Evolutionary conservation across 1,140 invertebrate species (phyloP).

Genomic region (Spodoptera frugiperda): DNA sequence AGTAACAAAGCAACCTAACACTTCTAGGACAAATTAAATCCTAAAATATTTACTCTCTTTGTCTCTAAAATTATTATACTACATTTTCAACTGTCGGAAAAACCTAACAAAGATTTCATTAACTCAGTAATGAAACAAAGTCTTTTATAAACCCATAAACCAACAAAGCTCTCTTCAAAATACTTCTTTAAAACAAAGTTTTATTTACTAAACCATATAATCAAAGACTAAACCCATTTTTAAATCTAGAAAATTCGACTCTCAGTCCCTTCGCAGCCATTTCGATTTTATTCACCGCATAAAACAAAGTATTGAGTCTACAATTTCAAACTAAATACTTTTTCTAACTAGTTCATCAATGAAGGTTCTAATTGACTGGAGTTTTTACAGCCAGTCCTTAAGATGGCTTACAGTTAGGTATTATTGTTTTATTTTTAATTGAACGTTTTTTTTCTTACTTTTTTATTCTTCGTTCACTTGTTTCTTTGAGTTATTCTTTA

Average conservation of each 20-base stretch:
- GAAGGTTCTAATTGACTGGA: conserved; percentile 3
- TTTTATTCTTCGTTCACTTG: not conserved
- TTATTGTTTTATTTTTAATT: conserved; percentile 28
- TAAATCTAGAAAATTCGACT: not conserved
- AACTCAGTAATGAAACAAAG: too few relatives aligned
- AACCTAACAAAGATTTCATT: too few relatives aligned
- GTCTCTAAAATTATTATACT: too few relatives aligned
- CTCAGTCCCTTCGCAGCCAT: not conserved
- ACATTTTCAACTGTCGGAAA: too few relatives aligned
- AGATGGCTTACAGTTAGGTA: conserved; percentile 4
- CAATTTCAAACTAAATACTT: not conserved
- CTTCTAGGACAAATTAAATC: too few relatives aligned
- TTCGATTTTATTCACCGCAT: not conserved
- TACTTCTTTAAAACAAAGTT: too few relatives aligned
- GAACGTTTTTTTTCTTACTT: conserved; percentile 1
- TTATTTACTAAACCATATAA: too few relatives aligned
- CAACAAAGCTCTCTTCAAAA: too few relatives aligned
- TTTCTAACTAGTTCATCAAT: conserved; percentile 7
- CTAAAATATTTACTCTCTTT: too few relatives aligned
- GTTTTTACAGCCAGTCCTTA: conserved; percentile 3
- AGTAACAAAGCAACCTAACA: too few relatives aligned
- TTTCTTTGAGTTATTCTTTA: not conserved
- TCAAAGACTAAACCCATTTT: too few relatives aligned
- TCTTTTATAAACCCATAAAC: too few relatives aligned
- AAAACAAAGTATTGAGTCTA: not conserved